phyloP scores from a whole-genome alignment of 1,140 invertebrate genomes.

The Lerema accius region DNA sequence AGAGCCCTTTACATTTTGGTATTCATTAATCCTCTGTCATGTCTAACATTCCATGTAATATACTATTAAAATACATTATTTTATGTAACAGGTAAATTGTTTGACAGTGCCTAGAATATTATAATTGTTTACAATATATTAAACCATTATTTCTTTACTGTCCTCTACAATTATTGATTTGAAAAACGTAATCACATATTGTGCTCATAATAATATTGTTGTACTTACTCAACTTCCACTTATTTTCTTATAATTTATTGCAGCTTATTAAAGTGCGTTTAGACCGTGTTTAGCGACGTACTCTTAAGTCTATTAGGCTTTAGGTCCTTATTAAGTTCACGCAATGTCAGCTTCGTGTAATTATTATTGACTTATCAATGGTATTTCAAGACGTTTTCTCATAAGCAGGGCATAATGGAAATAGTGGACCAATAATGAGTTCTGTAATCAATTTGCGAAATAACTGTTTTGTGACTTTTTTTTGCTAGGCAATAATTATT shows the following conservation, averaged over 20 bases:
- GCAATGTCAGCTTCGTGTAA: conserved; percentile 28
- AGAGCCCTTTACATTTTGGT: too few species aligned
- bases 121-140: too few species aligned
- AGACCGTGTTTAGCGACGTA: neutral
- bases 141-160: too few species aligned
- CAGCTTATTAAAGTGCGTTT: neutral
- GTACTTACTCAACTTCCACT: neutral
- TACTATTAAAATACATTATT: too few species aligned
- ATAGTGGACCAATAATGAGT: conserved; percentile 37
- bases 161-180: too few species aligned
- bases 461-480: conserved; percentile 12
- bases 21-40: too few species aligned
- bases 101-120: too few species aligned
- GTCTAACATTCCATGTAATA: too few species aligned
- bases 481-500: too few species aligned
- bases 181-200: too few species aligned
- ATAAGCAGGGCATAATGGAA: conserved; percentile 34
- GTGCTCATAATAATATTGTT: neutral
- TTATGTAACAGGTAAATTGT: too few species aligned
- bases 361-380: conserved; percentile 42
- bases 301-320: conserved; percentile 6
- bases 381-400: conserved; percentile 38
- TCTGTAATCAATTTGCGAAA: conserved; percentile 21
- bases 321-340: conserved; percentile 27
- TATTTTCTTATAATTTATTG: neutral